phyloP scores from a whole-genome alignment of 2,888 invertebrate species.

The Miltochrista miniata region DNA sequence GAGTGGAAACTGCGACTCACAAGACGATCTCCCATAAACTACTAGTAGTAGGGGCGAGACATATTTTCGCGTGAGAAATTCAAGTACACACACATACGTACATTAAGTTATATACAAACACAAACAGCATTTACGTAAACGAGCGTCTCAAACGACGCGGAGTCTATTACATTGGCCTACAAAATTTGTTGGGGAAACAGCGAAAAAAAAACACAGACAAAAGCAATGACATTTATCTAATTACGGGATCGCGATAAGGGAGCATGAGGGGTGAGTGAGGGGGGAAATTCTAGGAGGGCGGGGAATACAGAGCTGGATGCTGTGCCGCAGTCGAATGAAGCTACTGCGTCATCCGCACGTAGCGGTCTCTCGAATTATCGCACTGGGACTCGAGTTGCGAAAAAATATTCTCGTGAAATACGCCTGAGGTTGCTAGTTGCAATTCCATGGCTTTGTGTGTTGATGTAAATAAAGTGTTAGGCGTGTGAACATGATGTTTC shows the following conservation, averaged over 20 bases:
- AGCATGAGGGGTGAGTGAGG: conserved; percentile 46
- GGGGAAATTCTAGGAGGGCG: conserved; percentile 41
- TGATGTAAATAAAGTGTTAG: conserved; percentile 20
- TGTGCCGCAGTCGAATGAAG: conserved; percentile 63
- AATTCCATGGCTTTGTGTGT: conserved; percentile 28
- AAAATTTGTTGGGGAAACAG: conserved; percentile 56
- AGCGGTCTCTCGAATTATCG: conserved; percentile 12
- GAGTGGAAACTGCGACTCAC: conserved; percentile 37
- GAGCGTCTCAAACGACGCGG: conserved; percentile 44
- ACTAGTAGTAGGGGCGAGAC: conserved; percentile 39
- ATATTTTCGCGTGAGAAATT: conserved; percentile 42
- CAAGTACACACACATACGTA: conserved; percentile 33
- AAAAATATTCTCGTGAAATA: conserved; percentile 18
- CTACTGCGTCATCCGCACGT: conserved; percentile 37
- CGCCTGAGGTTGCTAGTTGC: conserved; percentile 10
- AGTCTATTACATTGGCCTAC: conserved; percentile 56
- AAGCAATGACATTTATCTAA: conserved; percentile 82
- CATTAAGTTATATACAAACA: conserved; percentile 24
- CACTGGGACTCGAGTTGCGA: conserved; percentile 20
- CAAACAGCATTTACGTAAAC: conserved; percentile 46
- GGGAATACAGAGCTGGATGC: conserved; percentile 49
- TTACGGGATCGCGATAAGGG: conserved; percentile 78
- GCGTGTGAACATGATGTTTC: conserved; percentile 27
- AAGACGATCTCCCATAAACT: conserved; percentile 42
- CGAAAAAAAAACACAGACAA: conserved; percentile 60